Conservation (phyloP, 2,888 invertebrate genomes). For the Eupithecia exiguata region DNA sequence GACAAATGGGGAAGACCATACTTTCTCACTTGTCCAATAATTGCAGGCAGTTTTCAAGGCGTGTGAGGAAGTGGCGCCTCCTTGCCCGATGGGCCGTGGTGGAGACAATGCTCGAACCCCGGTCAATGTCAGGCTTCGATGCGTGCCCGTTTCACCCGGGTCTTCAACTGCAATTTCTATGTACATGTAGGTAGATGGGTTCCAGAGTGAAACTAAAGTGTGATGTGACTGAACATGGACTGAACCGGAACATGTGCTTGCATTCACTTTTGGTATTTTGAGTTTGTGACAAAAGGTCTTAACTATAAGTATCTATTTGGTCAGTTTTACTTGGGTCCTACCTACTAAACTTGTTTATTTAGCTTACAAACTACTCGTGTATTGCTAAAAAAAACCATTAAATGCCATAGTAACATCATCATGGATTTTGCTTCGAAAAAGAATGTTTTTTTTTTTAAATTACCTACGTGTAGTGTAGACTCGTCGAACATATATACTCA, state of each 20-base stretch:
- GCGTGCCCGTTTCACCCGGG: slow-evolving; percentile 32
- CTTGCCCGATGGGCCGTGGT: slow-evolving; percentile 54
- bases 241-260: neutral
- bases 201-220: slow-evolving; percentile 13
- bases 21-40: slow-evolving; percentile 9
- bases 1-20: too few species aligned
- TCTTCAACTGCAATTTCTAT: slow-evolving; percentile 35
- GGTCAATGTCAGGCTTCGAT: slow-evolving; percentile 45
- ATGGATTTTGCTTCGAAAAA: neutral
- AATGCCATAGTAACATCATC: neutral
- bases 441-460: too few species aligned
- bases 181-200: neutral
- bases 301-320: neutral
- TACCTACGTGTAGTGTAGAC: too few species aligned
- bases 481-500: too few species aligned
- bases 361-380: neutral
- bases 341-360: neutral
- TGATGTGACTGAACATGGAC: neutral
- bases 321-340: neutral
- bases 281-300: neutral
- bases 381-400: neutral
- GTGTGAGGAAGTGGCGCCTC: slow-evolving; percentile 62
- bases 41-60: slow-evolving; percentile 39
- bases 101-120: slow-evolving; percentile 57
- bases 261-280: neutral